These are phyloP conservation scores for Trichomycterus rosablanca DNA, from an alignment of 2,113 vertebrate species.

Conservation along the genomic window DNA sequence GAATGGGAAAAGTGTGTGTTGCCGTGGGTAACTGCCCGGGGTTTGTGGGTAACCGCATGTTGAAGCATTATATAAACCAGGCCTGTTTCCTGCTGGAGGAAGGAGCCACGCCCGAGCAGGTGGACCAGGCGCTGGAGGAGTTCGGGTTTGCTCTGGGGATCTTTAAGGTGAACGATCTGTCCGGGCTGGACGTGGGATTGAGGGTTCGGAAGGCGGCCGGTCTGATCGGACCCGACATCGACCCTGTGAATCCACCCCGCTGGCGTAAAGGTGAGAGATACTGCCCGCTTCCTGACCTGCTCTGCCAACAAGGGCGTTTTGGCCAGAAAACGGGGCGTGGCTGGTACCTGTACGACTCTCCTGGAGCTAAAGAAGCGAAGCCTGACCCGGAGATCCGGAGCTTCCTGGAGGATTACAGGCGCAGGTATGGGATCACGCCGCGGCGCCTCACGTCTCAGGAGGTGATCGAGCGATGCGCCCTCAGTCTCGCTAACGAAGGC, in stretches of 20 bases:
- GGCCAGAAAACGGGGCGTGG: constrained; percentile 84
- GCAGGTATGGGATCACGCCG: constrained; percentile 61
- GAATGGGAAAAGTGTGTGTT: constrained; percentile 78
- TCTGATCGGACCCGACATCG: constrained; percentile 54
- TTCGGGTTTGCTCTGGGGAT: constrained; percentile 87
- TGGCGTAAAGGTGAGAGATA: constrained; percentile 69
- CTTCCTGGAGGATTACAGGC: constrained; percentile 76
- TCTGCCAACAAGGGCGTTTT: constrained; percentile 79
- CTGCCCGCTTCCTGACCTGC: constrained; percentile 79
- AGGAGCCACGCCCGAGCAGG: constrained; percentile 76
- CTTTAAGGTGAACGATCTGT: constrained; percentile 79
- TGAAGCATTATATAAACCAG: constrained; percentile 69
- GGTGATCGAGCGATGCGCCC: constrained; percentile 83
- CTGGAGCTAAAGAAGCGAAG: constrained; percentile 63
- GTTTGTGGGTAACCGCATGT: constrained; percentile 89
- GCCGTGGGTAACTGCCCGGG: constrained; percentile 85
- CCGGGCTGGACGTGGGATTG: constrained; percentile 88
- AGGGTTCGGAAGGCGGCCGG: constrained; percentile 69
- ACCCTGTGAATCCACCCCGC: constrained; percentile 57
- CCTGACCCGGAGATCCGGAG: constrained; percentile 76
- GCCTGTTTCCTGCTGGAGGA: constrained; percentile 83
- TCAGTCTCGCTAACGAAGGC: constrained; percentile 81
- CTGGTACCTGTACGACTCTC: constrained; percentile 84
- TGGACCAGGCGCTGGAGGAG: constrained; percentile 78
- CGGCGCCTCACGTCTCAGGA: constrained; percentile 72